Percentiles rank a stretch among this genome's conserved stretches.
phyloP scores from a whole-genome alignment of 2,113 vertebrate species.

The Fukomys damarensis region DNA sequence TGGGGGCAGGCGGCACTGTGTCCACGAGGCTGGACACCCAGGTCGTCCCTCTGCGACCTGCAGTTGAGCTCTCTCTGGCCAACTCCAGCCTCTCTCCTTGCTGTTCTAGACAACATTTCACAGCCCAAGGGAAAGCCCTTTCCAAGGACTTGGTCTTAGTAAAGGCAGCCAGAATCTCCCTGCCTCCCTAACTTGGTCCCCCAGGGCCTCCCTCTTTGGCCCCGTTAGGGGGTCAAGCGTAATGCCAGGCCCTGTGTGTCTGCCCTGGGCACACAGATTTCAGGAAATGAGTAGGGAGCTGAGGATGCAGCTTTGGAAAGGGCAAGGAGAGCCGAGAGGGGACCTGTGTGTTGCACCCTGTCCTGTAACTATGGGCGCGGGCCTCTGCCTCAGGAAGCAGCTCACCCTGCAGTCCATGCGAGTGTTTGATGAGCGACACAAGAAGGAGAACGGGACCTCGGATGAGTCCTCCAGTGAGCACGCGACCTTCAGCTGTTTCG shows the following conservation, averaged over 20 bases:
- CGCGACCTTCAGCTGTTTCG: constrained; percentile 94
- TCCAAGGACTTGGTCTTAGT: neutral
- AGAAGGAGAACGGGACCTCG: constrained; percentile 95
- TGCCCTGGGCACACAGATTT: neutral
- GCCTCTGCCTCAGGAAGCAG: constrained; percentile 91
- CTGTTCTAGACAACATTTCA: constrained; percentile 58
- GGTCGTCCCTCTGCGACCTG: neutral
- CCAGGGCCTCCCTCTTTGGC: neutral
- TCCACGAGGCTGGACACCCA: neutral
- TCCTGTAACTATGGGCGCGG: neutral
- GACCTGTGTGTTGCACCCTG: neutral
- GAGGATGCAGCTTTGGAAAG: neutral
- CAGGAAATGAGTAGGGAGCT: neutral
- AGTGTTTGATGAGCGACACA: constrained; percentile 96
- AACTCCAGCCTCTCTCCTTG: constrained; percentile 66
- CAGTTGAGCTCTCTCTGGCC: constrained; percentile 50
- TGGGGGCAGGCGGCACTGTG: constrained; percentile 63
- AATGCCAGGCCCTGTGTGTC: neutral
- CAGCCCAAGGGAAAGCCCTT: neutral
- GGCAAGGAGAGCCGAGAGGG: neutral
- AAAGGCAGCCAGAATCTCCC: neutral
- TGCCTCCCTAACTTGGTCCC: too few relatives aligned
- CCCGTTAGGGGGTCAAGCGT: neutral
- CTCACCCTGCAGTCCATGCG: constrained; percentile 97
- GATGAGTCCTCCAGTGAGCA: constrained; percentile 98